These are phyloP conservation scores for Eumacrocentrus americanus DNA, from an alignment of 2,888 invertebrate species.

Conservation along the genomic window DNA sequence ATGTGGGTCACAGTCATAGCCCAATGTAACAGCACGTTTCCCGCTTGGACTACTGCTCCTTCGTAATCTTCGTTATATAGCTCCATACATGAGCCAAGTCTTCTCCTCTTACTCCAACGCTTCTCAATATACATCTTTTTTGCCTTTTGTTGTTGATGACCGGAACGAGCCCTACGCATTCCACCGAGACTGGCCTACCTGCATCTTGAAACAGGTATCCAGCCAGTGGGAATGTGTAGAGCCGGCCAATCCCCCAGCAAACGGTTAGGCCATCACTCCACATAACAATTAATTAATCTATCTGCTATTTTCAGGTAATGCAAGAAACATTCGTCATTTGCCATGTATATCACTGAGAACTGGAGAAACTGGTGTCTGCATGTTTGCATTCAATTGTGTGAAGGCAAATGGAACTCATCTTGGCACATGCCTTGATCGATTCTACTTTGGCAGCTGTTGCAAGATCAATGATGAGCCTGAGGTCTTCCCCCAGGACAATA, in stretches of 20 bases:
- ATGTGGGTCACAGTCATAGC: slow-evolving; percentile 58
- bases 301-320: slow-evolving; percentile 74
- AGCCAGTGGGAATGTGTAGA: neutral
- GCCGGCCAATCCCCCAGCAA: no score
- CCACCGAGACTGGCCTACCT: slow-evolving; percentile 24
- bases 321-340: slow-evolving; percentile 86
- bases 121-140: slow-evolving; percentile 4
- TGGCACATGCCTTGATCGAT: slow-evolving; percentile 91
- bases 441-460: slow-evolving; percentile 93
- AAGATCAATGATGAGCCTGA: slow-evolving; percentile 69
- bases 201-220: slow-evolving; percentile 24
- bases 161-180: slow-evolving; percentile 25
- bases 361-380: slow-evolving; percentile 83
- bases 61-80: slow-evolving; percentile 10
- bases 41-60: slow-evolving; percentile 17
- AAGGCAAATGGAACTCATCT: slow-evolving; percentile 90
- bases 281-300: neutral
- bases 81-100: neutral
- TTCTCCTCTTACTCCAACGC: slow-evolving; percentile 4
- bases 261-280: no score
- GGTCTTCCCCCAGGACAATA: slow-evolving; percentile 65
- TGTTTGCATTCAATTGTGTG: slow-evolving; percentile 93
- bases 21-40: slow-evolving; percentile 52
- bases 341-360: slow-evolving; percentile 84
- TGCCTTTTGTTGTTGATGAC: neutral